Evolutionary conservation across 2,797 vertebrate species (phyloP).

Genomic region (Glossophaga mutica): DNA sequence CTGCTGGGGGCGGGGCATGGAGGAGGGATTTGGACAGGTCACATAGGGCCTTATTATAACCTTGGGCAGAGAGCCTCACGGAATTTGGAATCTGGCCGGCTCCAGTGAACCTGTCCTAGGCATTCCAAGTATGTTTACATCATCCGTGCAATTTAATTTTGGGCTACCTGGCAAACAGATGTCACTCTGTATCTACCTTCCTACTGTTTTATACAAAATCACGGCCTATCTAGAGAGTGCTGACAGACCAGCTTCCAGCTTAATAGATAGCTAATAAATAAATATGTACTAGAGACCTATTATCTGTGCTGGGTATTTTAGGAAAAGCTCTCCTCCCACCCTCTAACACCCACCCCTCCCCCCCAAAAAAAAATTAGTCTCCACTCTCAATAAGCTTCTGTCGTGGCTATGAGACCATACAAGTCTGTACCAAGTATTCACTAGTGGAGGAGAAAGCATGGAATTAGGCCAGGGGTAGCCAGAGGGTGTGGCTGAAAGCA

Average conservation of each 20-base stretch:
- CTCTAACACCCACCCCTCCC: fast-evolving
- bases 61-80: neutral
- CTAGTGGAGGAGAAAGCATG: neutral
- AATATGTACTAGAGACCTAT: neutral
- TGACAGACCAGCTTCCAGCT: neutral
- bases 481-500: neutral
- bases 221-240: neutral
- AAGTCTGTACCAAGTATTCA: neutral
- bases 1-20: fast-evolving
- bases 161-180: neutral
- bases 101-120: neutral
- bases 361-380: neutral
- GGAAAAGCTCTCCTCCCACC: neutral
- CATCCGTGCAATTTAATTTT: neutral
- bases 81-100: neutral
- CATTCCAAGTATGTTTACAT: neutral
- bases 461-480: neutral
- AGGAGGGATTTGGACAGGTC: fast-evolving
- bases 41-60: neutral
- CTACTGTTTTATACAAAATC: neutral
- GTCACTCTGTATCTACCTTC: neutral
- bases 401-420: neutral
- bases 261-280: neutral
- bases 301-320: neutral
- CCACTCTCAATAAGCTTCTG: neutral